phyloP scores from a whole-genome alignment of 2,797 vertebrate species.

The Fringilla coelebs region DNA sequence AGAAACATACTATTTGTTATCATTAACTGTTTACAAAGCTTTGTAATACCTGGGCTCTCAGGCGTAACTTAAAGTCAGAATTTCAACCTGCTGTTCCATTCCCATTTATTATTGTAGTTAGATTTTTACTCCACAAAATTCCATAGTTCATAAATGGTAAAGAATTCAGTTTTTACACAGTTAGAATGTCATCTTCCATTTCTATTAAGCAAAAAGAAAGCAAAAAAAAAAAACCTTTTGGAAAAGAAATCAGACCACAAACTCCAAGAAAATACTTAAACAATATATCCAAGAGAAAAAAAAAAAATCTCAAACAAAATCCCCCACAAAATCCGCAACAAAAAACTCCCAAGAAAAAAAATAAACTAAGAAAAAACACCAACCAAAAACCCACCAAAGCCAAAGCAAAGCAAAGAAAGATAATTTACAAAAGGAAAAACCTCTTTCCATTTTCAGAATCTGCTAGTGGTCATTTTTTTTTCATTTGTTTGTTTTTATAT shows the following conservation, averaged over 20 bases:
- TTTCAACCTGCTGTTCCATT: neutral
- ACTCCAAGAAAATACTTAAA: neutral
- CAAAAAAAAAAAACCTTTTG: neutral
- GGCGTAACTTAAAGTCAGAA: neutral
- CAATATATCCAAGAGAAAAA: neutral
- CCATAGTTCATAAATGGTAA: neutral
- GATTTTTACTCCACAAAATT: neutral
- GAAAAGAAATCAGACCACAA: neutral
- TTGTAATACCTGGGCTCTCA: neutral
- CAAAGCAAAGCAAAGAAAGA: neutral
- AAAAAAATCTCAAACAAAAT: neutral
- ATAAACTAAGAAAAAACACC: neutral
- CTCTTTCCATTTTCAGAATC: neutral
- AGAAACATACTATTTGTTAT: neutral
- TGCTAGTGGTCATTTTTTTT: neutral
- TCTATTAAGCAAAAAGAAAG: neutral
- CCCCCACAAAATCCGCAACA: rapidly evolving
- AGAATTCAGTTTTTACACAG: neutral
- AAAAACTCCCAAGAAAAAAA: neutral
- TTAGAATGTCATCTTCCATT: neutral
- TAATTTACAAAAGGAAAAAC: neutral
- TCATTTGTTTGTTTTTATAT: neutral
- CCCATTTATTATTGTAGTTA: neutral
- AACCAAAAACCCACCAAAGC: neutral
- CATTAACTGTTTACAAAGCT: neutral